Base-by-base conservation (phyloP, 2,113 vertebrate genomes). In the Aptenodytes patagonicus region DNA sequence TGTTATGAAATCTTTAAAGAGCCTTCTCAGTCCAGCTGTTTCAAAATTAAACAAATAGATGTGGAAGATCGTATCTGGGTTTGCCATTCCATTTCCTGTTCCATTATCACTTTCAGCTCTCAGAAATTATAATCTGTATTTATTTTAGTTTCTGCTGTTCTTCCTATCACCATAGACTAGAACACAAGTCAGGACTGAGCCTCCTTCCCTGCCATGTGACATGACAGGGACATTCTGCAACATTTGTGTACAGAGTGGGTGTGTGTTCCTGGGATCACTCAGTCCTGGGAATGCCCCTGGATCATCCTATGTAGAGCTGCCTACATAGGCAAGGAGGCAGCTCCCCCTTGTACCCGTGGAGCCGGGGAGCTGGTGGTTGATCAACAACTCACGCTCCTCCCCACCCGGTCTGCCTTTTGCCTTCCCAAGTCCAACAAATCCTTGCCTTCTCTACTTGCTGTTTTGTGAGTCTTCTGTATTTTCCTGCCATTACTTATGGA, bases 391-490 rank as follows among this genome's bases (percentile, higher is more conserved):
- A 25, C 3, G 1, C 11, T 78, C 14, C 14, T 47, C 12, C 47
- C 11, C 20, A 7, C 10, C 0, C 0, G 3, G 1, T 25, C 29
- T 64, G 29, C 31, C 42, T 51, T 72, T 22, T 11, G 28, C 28
- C n/a, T 54, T 82, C 31, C 49, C 38, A 42, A 9, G 8, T 49
- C 4, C 13, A 31, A 4, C 9, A 75, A 49, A 47, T 19, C 32
- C 17, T 52, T 52, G 13, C 9, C 25, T 75, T 65, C 26, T 70
- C 34, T 62, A 0, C 26, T 51, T 28, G 14, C 7, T 34, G 2
- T 11, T 83, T 77, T 79, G 4, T 29, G 21, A 58, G 2, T 54
- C n/a, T 47, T 66, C 38, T 32, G 46, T 40, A 31, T 73, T 87
- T 51, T 69, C 21, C 32, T 81, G 46, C 10, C 9, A 29, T 38